These are phyloP conservation scores for Hydropotes inermis DNA, from an alignment of 2,113 vertebrate species.

Conservation along the genomic window DNA sequence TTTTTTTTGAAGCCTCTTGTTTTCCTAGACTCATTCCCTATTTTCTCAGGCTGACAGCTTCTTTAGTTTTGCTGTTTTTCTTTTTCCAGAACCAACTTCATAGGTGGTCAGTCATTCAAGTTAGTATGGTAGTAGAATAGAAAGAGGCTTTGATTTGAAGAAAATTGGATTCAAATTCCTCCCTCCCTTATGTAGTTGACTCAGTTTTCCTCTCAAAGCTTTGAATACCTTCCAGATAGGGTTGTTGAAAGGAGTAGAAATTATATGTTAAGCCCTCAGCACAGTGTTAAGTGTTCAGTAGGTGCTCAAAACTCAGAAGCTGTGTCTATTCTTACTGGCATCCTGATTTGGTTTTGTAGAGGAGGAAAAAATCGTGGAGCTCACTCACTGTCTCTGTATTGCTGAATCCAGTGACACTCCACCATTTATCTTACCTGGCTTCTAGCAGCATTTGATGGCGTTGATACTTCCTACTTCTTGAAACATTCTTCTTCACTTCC, in stretches of 20 bases:
- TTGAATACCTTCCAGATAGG: background rate
- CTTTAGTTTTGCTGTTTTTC: conserved; percentile 10
- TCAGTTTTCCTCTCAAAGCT: conserved; percentile 2
- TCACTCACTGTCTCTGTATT: background rate
- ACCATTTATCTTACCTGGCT: background rate
- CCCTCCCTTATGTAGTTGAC: background rate
- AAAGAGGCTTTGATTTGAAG: background rate
- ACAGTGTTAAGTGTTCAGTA: background rate
- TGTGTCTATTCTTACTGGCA: background rate
- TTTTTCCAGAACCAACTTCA: background rate
- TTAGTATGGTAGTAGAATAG: background rate
- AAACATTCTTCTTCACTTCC: background rate
- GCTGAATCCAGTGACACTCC: background rate
- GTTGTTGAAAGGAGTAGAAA: background rate
- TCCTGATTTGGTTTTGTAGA: background rate
- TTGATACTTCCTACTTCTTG: background rate
- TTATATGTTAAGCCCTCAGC: background rate
- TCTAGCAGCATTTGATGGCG: background rate
- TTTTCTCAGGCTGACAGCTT: background rate
- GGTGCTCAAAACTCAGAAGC: background rate
- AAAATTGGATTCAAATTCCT: background rate
- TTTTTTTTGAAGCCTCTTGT: background rate
- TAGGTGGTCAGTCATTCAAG: background rate
- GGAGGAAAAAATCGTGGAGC: background rate
- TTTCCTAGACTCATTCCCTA: background rate